These are phyloP conservation scores for Tiphia femorata DNA, from an alignment of 2,888 invertebrate species.

Conservation along the genomic window DNA sequence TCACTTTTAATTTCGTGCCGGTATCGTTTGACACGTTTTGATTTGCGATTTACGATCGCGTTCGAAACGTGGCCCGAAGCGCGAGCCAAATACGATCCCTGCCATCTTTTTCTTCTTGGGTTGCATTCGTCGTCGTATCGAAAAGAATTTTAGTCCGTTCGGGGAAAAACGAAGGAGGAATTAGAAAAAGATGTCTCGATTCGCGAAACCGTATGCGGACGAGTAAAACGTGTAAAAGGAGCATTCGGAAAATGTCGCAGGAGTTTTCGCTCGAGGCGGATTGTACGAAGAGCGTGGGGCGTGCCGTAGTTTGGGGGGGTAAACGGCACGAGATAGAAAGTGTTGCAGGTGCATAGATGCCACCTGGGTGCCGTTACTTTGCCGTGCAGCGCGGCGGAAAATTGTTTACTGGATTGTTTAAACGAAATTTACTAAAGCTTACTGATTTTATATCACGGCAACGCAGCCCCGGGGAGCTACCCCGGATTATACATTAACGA, in stretches of 20 bases:
- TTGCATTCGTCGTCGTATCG: neutral
- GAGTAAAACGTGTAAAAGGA: too few species aligned
- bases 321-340: slow-evolving; percentile 49
- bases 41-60: slow-evolving; percentile 62
- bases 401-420: slow-evolving; percentile 69
- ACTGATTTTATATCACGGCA: slow-evolving; percentile 68
- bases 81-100: slow-evolving; percentile 44
- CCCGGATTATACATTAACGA: slow-evolving; percentile 67
- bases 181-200: neutral
- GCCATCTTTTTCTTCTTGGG: neutral
- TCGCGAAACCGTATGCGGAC: too few species aligned
- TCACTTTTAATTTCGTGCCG: slow-evolving; percentile 66
- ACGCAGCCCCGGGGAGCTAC: slow-evolving; percentile 63
- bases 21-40: slow-evolving; percentile 62
- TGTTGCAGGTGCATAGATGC: slow-evolving; percentile 48
- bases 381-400: slow-evolving; percentile 67
- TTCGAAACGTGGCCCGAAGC: slow-evolving; percentile 45
- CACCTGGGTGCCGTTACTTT: slow-evolving; percentile 68
- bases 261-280: too few species aligned
- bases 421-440: slow-evolving; percentile 69
- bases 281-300: slow-evolving; percentile 7
- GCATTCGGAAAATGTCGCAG: too few species aligned
- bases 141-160: neutral
- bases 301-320: slow-evolving; percentile 42
- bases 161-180: neutral